phyloP scores from a whole-genome alignment of 92 coral and sea anemone genomes.

The Bergia sp. region DNA sequence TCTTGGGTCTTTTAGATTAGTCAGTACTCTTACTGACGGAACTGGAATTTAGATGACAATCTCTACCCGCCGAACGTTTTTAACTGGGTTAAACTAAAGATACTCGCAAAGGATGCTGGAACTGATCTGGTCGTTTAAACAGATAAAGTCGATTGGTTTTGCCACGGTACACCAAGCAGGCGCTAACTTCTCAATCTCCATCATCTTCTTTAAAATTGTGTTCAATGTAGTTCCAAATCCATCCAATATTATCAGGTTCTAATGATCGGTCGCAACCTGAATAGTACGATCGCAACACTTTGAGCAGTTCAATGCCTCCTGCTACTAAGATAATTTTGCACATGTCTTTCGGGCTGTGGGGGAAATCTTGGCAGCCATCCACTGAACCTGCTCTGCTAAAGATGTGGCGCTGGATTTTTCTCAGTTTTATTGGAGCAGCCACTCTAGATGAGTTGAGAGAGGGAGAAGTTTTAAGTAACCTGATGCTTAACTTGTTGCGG shows the following conservation, averaged over 20 bases:
- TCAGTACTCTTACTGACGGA: no score
- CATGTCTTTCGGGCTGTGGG: constrained; percentile 26
- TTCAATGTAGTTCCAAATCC: constrained; percentile 31
- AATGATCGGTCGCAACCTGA: not conserved
- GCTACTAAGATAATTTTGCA: constrained; percentile 23
- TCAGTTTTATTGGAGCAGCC: constrained; percentile 22
- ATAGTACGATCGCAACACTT: constrained; percentile 21
- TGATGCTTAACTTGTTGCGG: no score
- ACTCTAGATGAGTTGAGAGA: constrained; percentile 1
- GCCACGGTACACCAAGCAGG: no score
- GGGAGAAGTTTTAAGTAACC: not conserved
- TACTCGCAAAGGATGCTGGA: no score
- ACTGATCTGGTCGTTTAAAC: no score
- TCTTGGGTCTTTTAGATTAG: no score
- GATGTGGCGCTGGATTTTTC: constrained; percentile 37
- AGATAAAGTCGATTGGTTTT: no score
- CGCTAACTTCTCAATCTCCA: not conserved
- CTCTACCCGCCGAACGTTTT: no score
- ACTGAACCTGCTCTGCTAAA: not conserved
- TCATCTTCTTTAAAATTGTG: not conserved
- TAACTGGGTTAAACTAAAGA: no score
- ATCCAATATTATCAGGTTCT: constrained; percentile 34
- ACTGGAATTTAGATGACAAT: no score
- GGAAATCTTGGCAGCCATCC: not conserved
- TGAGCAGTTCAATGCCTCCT: constrained; percentile 29